Evolutionary conservation across 92 coral and sea anemone genomes (phyloP), one percentile per base, ranked within the genome.

Genomic region (Porites rus): DNA sequence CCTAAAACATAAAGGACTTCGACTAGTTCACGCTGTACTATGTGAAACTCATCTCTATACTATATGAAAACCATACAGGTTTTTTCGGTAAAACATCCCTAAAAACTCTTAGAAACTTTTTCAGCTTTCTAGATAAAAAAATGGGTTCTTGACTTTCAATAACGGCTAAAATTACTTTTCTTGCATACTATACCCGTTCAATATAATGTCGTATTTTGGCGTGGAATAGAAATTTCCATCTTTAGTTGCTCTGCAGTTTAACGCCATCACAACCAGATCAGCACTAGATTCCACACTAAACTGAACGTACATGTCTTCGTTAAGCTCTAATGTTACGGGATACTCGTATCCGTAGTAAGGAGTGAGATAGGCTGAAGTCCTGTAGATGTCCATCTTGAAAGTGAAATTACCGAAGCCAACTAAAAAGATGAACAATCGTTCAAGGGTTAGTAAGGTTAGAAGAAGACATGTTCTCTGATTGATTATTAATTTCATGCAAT

Each of bases 211-310:
- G 60, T 89, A 85, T 24, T 65, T 60, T 1, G 83, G 90, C 19
- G 73, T 70, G 25, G 90, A 86, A 60, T 65, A 72, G 12, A 31
- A 81, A 64, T 63, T 65, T 18, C 28, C 19, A 10, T 31, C 68
- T 65, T 75, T 68, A 10, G 92, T 89, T 51, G 90, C 92, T 28
- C 54, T 69, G 56, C 86, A 85, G 78, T 66, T 89, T 72, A 38
- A 66, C 10, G 92, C 92, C 51, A 89, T 69, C 13, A 89, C 75
- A 19, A 65, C 86, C 18, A 89, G 90, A 66, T 69, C 18, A 59
- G 65, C 68, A 17, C 38, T 43, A 43, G 85, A 54, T 22, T 81
- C 69, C 28, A 83, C 87, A 20, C 74, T 84, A 65, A 73, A 84
- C 52, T 31, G 20, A 14, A 84, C 18, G 22, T 74, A 63, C 2